phyloP scores from a whole-genome alignment of 2,888 invertebrate genomes.

The Allygus modestus region DNA sequence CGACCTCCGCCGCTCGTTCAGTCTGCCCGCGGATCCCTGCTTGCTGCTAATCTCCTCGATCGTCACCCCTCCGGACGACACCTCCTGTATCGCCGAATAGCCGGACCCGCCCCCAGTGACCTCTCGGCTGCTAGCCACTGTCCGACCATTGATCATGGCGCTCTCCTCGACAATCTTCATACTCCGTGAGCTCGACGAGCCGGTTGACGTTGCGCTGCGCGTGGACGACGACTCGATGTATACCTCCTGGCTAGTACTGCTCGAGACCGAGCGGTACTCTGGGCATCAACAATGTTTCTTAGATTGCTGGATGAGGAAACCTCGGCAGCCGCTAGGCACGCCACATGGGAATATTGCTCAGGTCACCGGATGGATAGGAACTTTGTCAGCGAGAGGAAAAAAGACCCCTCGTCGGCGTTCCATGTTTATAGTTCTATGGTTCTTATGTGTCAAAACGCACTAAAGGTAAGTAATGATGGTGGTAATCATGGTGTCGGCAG shows the following conservation, averaged over 20 bases:
- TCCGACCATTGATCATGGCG: constrained; percentile 62
- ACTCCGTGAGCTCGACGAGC: constrained; percentile 59
- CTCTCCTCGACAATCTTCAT: constrained; percentile 63
- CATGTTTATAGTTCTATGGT: no score
- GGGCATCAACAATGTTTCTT: constrained; percentile 9
- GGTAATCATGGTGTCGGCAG: no score
- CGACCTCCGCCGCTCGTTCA: constrained; percentile 12
- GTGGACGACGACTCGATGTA: constrained; percentile 64
- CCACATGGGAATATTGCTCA: no score
- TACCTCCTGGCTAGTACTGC: constrained; percentile 66
- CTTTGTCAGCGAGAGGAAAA: no score
- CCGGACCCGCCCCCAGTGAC: constrained; percentile 60
- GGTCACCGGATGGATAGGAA: no score
- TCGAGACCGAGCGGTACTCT: constrained; percentile 65
- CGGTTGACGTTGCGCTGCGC: constrained; percentile 53
- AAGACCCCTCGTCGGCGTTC: no score
- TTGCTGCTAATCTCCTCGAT: constrained; percentile 47
- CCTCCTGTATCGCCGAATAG: constrained; percentile 58
- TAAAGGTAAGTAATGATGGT: no score
- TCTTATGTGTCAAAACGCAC: no score
- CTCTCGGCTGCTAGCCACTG: constrained; percentile 59
- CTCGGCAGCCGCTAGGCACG: no score
- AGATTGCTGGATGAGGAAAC: no score
- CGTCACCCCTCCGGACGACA: constrained; percentile 50
- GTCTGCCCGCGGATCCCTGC: background rate